Evolutionary conservation across 2,888 invertebrate species (phyloP).

Genomic region (Dolomedes plantarius): DNA sequence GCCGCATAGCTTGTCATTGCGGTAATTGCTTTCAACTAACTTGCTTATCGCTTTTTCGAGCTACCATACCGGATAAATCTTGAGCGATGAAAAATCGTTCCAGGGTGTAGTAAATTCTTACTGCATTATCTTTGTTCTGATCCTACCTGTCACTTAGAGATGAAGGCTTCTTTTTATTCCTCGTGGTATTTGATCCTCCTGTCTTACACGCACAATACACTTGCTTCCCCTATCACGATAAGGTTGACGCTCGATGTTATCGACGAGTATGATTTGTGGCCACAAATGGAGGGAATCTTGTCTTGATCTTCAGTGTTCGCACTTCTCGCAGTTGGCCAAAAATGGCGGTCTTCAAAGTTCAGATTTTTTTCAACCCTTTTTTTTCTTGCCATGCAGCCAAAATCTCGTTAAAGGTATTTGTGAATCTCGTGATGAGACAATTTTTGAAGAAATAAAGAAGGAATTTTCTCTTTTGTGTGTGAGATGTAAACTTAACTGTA

Average conservation of each 20-base stretch:
- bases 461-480: no score
- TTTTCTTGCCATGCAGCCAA: no score
- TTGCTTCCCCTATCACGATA: neutral
- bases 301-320: no score
- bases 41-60: neutral
- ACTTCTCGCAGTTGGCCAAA: no score
- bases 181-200: slow-evolving; percentile 31
- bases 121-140: slow-evolving; percentile 37
- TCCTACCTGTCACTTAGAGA: slow-evolving; percentile 49
- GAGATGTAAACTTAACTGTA: no score
- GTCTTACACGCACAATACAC: slow-evolving; percentile 40
- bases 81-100: slow-evolving; percentile 13
- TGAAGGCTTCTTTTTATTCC: slow-evolving; percentile 32
- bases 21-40: slow-evolving; percentile 6
- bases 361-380: no score
- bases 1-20: neutral
- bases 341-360: no score
- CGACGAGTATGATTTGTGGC: neutral
- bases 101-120: slow-evolving; percentile 2
- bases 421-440: no score
- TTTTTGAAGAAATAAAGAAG: no score
- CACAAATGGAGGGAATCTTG: neutral
- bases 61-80: neutral
- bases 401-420: no score
- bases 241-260: no score